A percentile compares a stretch with the other conserved stretches of the same genome.
phyloP scores from a whole-genome alignment of 1,140 invertebrate species.

The Diabrotica virgifera region DNA sequence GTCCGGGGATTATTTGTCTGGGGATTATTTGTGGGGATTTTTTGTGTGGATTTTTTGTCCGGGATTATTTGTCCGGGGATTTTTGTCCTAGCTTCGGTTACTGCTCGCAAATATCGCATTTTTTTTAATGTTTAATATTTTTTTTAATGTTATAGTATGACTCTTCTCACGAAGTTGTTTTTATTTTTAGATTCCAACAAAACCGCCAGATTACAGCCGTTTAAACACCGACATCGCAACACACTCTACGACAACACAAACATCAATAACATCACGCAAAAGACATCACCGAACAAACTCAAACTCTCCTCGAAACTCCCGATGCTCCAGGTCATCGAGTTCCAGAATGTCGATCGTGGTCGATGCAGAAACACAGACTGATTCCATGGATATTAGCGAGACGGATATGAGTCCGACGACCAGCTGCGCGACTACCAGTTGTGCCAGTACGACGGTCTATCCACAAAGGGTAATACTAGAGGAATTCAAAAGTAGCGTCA shows the following conservation, averaged over 20 bases:
- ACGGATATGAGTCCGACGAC: conserved; percentile 52
- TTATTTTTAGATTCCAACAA: conserved; percentile 52
- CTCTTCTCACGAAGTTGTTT: conserved; percentile 5
- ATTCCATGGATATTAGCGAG: conserved; percentile 59
- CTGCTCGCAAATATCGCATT: no score
- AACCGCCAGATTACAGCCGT: conserved; percentile 59
- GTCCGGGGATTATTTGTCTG: no score
- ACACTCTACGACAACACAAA: conserved; percentile 50
- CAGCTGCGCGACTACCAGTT: conserved; percentile 29
- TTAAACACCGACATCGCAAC: conserved; percentile 56
- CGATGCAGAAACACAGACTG: conserved; percentile 68
- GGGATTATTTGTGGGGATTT: no score
- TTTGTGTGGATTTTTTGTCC: no score
- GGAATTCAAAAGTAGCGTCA: conserved; percentile 28
- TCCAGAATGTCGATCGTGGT: conserved; percentile 51
- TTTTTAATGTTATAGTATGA: not conserved
- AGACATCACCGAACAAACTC: conserved; percentile 53
- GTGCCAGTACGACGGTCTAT: conserved; percentile 20
- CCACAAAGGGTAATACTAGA: conserved; percentile 44
- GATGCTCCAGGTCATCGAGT: conserved; percentile 47
- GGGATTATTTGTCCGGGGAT: no score
- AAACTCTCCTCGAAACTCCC: conserved; percentile 52
- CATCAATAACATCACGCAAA: conserved; percentile 44
- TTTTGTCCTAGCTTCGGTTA: no score
- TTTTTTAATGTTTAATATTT: no score